Evolutionary conservation across 2,113 vertebrate species (phyloP).

Genomic region (Eudyptes chrysolophus): DNA sequence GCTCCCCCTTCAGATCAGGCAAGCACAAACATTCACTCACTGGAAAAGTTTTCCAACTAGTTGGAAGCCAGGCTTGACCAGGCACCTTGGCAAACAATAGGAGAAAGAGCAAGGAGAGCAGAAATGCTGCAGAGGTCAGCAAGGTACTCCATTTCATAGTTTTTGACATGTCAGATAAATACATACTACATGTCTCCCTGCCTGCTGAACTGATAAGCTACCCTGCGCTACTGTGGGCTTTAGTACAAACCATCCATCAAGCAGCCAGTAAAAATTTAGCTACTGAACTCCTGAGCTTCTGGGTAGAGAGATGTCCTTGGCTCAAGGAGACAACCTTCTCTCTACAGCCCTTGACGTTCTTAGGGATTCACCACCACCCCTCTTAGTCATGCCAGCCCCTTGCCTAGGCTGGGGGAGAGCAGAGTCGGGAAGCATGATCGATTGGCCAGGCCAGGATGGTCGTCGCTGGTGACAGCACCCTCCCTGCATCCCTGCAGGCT

Average conservation of each 20-base stretch:
- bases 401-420: background rate
- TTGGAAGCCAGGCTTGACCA: background rate
- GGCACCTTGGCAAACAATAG: background rate
- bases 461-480: background rate
- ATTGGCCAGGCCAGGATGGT: background rate
- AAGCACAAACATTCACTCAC: background rate
- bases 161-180: background rate
- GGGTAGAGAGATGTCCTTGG: background rate
- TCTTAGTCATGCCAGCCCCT: background rate
- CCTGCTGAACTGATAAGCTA: background rate
- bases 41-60: background rate
- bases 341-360: background rate
- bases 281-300: background rate
- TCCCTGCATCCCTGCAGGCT: background rate
- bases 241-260: background rate
- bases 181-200: background rate
- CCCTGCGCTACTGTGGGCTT: background rate
- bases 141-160: background rate
- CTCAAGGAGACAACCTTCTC: background rate
- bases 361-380: background rate
- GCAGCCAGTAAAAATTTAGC: background rate
- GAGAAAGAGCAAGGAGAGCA: background rate
- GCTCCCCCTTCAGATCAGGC: background rate
- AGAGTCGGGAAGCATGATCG: fast-evolving
- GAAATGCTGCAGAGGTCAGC: background rate